These are phyloP conservation scores for Gymnodraco acuticeps DNA, from an alignment of 2,797 vertebrate genomes.

Conservation along the genomic window DNA sequence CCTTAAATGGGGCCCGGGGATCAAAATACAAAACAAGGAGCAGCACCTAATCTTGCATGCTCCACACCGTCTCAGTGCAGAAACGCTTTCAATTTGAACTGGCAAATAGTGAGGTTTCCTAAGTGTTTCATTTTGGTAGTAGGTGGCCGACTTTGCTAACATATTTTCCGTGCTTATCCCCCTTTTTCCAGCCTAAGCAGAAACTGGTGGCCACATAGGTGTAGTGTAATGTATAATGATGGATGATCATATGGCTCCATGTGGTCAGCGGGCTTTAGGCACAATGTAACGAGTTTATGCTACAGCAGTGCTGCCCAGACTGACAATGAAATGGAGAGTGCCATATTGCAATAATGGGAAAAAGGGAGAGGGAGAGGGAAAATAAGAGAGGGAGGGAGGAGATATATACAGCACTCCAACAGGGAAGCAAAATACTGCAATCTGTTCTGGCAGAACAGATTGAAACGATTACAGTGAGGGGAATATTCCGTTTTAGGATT, in stretches of 20 bases:
- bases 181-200: constrained; percentile 44
- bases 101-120: constrained; percentile 53
- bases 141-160: constrained; percentile 46
- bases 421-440: constrained; percentile 77
- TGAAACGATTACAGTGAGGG: constrained; percentile 76
- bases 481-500: constrained; percentile 69
- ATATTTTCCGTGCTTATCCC: constrained; percentile 54
- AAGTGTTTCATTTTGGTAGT: constrained; percentile 70
- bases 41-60: constrained; percentile 56
- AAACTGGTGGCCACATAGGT: constrained; percentile 39
- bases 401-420: constrained; percentile 65
- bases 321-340: constrained; percentile 74
- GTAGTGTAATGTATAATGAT: constrained; percentile 68
- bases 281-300: constrained; percentile 45
- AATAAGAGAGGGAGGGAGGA: constrained; percentile 45
- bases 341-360: constrained; percentile 68
- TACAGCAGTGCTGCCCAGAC: constrained; percentile 47
- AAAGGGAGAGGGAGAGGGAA: constrained; percentile 40
- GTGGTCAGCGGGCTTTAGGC: constrained; percentile 43
- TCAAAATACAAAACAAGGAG: constrained; percentile 62
- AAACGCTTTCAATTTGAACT: constrained; percentile 60
- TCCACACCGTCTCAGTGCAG: background rate
- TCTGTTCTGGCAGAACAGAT: constrained; percentile 79
- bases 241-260: constrained; percentile 58
- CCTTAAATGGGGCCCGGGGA: constrained; percentile 54